These are phyloP conservation scores for Vimba vimba DNA, from an alignment of 2,113 vertebrate genomes.

Conservation along the genomic window DNA sequence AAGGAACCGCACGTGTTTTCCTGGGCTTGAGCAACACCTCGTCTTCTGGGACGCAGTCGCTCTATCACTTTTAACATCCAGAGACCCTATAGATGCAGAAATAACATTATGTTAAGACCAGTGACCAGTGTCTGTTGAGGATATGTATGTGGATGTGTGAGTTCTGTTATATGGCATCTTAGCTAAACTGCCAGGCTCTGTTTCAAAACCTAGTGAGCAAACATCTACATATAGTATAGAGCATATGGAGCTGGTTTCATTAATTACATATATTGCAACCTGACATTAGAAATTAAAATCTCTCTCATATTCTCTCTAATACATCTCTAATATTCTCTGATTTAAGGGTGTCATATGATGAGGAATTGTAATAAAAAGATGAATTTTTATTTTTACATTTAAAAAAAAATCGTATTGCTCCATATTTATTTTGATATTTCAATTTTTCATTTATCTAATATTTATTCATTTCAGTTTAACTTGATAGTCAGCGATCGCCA, in stretches of 20 bases:
- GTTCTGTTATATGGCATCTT: background rate
- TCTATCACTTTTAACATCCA: slow-evolving; percentile 35
- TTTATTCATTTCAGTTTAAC: background rate
- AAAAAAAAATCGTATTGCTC: too few species aligned
- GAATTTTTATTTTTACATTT: too few species aligned
- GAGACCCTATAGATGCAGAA: slow-evolving; percentile 25
- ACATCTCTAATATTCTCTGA: background rate
- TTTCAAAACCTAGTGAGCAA: background rate
- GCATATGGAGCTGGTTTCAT: background rate
- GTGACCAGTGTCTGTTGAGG: background rate
- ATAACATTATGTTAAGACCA: background rate
- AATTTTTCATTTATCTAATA: too few species aligned
- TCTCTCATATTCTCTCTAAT: background rate
- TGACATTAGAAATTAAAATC: background rate
- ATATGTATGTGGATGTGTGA: slow-evolving; percentile 28
- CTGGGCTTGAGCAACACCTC: slow-evolving; percentile 16
- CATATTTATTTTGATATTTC: too few species aligned
- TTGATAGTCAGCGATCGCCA: background rate
- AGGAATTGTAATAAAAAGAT: background rate
- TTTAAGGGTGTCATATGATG: background rate
- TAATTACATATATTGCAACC: background rate
- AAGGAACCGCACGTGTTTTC: background rate
- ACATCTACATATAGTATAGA: background rate
- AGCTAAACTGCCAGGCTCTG: background rate
- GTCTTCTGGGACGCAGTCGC: background rate